These are phyloP conservation scores for Rallus limicola DNA, from an alignment of 2,113 vertebrate species.

Conservation along the genomic window DNA sequence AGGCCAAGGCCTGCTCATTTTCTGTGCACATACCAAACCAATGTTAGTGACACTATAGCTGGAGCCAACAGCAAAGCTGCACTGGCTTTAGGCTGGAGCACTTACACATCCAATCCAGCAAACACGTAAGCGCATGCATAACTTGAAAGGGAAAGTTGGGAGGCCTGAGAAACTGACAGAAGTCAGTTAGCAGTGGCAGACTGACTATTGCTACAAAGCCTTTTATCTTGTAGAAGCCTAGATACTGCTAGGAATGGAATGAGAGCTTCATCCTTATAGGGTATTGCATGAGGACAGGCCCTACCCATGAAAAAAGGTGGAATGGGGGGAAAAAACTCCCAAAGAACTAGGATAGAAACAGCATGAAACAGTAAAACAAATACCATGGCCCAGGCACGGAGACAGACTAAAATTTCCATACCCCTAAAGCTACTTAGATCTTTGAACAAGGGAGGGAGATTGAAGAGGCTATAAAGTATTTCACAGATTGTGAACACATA, in stretches of 20 bases:
- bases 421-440: neutral
- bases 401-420: neutral
- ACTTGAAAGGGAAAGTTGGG: neutral
- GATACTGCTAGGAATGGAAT: neutral
- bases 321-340: neutral
- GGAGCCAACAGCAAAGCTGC: neutral
- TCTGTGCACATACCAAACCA: neutral
- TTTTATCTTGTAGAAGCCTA: neutral
- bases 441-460: neutral
- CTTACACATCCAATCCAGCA: neutral
- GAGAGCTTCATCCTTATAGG: neutral
- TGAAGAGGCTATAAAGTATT: neutral
- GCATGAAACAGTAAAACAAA: neutral
- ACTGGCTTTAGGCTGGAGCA: neutral
- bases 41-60: neutral
- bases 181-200: neutral
- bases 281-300: neutral
- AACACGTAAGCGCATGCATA: neutral
- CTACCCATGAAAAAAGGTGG: neutral
- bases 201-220: neutral
- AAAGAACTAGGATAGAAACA: neutral
- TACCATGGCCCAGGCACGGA: neutral
- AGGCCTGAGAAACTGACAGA: neutral
- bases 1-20: neutral
- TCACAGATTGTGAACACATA: neutral